phyloP scores from a whole-genome alignment of 2,797 vertebrate species.

The Sebastes minor region DNA sequence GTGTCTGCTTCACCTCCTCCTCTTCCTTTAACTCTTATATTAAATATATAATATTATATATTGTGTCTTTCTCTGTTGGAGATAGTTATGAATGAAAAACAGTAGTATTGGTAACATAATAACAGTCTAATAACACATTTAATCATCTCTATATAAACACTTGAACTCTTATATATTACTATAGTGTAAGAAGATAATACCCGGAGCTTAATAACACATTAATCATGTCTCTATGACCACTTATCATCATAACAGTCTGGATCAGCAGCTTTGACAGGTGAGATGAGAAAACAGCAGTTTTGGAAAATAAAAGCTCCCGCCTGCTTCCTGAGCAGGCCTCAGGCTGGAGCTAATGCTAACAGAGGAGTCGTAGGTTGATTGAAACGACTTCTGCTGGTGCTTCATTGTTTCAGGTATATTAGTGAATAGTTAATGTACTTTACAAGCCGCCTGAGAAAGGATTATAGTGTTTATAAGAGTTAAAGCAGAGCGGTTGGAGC shows the following conservation, averaged over 20 bases:
- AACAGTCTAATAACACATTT: too few species aligned
- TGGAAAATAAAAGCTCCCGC: constrained; percentile 85
- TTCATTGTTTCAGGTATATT: accelerated
- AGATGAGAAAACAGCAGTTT: constrained; percentile 43
- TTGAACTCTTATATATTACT: too few species aligned
- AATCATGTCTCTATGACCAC: neutral
- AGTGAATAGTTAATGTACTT: accelerated
- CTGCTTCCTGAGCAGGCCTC: constrained; percentile 66
- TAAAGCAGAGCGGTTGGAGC: accelerated
- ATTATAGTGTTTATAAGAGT: too few species aligned
- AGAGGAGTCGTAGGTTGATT: neutral
- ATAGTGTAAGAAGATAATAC: neutral
- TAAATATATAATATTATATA: too few species aligned
- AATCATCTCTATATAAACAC: too few species aligned
- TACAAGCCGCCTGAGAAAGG: accelerated
- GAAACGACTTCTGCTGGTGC: neutral
- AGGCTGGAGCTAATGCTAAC: constrained; percentile 61
- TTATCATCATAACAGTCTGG: neutral
- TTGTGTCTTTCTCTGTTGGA: neutral
- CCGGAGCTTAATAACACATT: too few species aligned
- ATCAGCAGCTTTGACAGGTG: constrained; percentile 40
- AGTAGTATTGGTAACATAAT: too few species aligned
- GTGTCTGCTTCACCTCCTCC: constrained; percentile 3
- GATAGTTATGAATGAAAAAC: neutral
- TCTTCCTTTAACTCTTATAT: neutral